Base-by-base conservation (phyloP, 92 coral and sea anemone species). In the Palythoa caribaeorum region DNA sequence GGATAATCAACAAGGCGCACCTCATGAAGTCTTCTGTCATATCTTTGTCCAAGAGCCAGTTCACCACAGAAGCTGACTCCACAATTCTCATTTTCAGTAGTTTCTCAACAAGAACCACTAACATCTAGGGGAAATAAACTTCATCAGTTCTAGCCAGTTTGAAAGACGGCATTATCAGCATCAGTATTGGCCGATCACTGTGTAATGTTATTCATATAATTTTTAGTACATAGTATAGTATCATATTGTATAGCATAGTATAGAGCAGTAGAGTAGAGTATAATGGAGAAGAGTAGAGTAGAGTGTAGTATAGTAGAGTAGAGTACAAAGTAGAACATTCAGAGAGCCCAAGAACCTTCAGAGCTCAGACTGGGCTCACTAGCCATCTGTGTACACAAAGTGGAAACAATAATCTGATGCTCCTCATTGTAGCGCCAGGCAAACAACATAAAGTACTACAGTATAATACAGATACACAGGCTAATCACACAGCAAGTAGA, bases 31-130 rank as follows among this genome's bases (percentile, higher is more conserved):
- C 92, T 2, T 91, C 92, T 37, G 93, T 93, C 99, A 95, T 94
- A 85, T 97, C 99, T 86, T 95, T 95, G 47, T 96, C 94, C 19
- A 97, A 86, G 51, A 97, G 96, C 99, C 99, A 97, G 93, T 97
- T 97, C 50, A 95, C 92, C 44, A 97, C 96, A 51, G 99, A 96
- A 37, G 96, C 90, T 40, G 98, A 94, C 73, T 97, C 98, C 8
- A 94, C 88, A 39, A 97, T 86, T 63, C 94, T 94, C 96, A 92
- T 91, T 57, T 96, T 94, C 38, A 97, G 92, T 78, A 97, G 75
- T 73, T 92, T 94, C 53, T 97, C 97, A 39, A 92, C 83, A 51
- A 95, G 83, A 60, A 97, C 91, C 83, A 94, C 92, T 47, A 94
- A 70, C 75, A 70, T 70, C 75, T 70, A 9, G 38, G 75, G 70